A percentile compares a stretch with the other conserved stretches of the same genome.
These are phyloP conservation scores for Potamarius usumacintae DNA, from an alignment of 2,113 vertebrate genomes.

Conservation along the genomic window DNA sequence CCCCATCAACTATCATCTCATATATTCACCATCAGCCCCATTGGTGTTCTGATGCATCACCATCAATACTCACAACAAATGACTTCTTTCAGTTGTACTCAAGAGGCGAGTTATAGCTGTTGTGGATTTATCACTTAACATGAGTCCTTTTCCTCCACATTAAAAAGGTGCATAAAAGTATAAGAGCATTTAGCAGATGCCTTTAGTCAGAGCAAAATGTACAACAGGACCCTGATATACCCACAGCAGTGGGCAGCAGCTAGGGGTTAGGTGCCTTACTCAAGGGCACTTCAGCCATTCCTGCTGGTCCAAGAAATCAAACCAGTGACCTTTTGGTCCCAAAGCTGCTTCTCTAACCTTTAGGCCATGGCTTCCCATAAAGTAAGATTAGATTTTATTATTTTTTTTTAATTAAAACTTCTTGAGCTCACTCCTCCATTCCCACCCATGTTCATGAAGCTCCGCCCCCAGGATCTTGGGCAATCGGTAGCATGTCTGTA, in stretches of 20 bases:
- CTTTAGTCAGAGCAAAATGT: too few relatives aligned
- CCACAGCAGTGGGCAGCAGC: too few relatives aligned
- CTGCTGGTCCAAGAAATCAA: too few relatives aligned
- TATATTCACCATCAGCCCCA: slow-evolving; percentile 1
- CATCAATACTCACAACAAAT: background rate
- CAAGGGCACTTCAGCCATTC: too few relatives aligned
- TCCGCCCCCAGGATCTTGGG: background rate
- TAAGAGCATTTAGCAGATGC: too few relatives aligned
- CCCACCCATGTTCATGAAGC: too few relatives aligned
- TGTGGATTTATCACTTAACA: background rate
- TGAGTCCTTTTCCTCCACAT: background rate
- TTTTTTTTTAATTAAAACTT: background rate
- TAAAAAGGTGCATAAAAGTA: background rate
- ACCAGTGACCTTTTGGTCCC: too few relatives aligned
- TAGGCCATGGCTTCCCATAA: too few relatives aligned
- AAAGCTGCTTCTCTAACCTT: too few relatives aligned
- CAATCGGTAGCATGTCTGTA: background rate
- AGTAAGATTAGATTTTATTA: background rate
- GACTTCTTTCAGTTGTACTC: background rate
- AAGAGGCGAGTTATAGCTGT: background rate
- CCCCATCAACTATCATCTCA: background rate
- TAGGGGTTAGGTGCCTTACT: too few relatives aligned
- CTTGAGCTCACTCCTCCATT: background rate
- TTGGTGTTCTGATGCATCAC: background rate
- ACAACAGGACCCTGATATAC: too few relatives aligned